Evolutionary conservation across 2,797 vertebrate genomes (phyloP).

Genomic region (Salarias fasciatus): DNA sequence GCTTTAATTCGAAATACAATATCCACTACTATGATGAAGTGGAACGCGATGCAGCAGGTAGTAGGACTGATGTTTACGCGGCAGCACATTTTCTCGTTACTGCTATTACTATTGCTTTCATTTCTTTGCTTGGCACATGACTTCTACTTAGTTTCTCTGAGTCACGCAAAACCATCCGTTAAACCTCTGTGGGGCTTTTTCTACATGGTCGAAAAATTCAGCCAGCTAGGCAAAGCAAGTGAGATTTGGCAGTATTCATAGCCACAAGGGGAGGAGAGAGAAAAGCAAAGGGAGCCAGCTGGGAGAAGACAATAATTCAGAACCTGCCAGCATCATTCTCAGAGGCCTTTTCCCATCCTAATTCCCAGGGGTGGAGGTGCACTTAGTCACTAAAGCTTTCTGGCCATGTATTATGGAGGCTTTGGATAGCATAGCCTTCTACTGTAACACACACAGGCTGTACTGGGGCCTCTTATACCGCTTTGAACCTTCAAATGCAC

Average conservation of each 20-base stretch:
- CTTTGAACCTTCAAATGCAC: constrained; percentile 29
- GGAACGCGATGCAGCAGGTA: constrained; percentile 37
- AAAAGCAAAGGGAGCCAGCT: constrained; percentile 47
- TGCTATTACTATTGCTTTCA: constrained; percentile 40
- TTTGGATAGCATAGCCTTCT: constrained; percentile 50
- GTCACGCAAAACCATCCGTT: constrained; percentile 60
- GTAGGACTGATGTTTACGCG: constrained; percentile 49
- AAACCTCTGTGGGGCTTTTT: constrained; percentile 54
- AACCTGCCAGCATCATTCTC: constrained; percentile 68
- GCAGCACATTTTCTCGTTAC: constrained; percentile 25
- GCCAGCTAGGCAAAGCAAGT: constrained; percentile 45
- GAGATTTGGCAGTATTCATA: constrained; percentile 52
- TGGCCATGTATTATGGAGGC: constrained; percentile 56
- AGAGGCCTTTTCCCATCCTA: constrained; percentile 49
- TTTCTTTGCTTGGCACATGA: constrained; percentile 21
- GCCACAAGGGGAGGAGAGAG: constrained; percentile 8
- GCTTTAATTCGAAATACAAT: constrained; percentile 36
- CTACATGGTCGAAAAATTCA: constrained; percentile 45
- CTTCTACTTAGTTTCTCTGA: constrained; percentile 40
- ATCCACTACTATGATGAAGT: constrained; percentile 14
- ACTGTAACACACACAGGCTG: constrained; percentile 50
- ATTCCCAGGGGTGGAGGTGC: constrained; percentile 60
- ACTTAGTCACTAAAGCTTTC: constrained; percentile 61
- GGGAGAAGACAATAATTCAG: constrained; percentile 72
- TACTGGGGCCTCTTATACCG: constrained; percentile 8